Evolutionary conservation across 2,888 invertebrate species (phyloP).

Genomic region (Crepidodera aurea): DNA sequence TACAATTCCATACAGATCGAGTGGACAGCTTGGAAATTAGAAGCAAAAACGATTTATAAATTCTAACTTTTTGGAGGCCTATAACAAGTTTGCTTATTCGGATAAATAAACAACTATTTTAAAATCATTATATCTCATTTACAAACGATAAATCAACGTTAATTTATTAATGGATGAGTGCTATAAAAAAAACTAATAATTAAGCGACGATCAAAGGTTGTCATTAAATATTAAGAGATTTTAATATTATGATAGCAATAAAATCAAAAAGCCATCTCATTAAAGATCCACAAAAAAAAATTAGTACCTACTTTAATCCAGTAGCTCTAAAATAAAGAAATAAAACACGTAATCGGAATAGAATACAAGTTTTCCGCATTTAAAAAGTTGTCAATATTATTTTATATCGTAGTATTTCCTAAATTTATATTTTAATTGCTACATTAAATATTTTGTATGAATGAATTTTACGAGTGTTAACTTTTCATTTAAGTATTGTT

Average conservation of each 20-base stretch:
- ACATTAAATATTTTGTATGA: constrained; percentile 27
- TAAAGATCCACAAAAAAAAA: constrained; percentile 2
- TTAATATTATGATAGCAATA: constrained; percentile 24
- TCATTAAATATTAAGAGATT: constrained; percentile 18
- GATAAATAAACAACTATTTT: no score
- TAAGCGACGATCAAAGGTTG: background rate
- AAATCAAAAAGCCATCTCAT: constrained; percentile 12
- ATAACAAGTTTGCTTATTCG: no score
- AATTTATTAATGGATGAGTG: background rate
- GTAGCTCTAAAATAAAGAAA: constrained; percentile 18
- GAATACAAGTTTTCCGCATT: constrained; percentile 1
- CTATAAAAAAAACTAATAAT: background rate
- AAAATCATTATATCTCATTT: no score
- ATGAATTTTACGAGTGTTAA: constrained; percentile 30
- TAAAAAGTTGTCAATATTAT: constrained; percentile 1
- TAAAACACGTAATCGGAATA: constrained; percentile 2
- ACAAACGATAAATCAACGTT: constrained; percentile 9
- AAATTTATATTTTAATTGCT: constrained; percentile 20
- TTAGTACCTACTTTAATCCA: background rate
- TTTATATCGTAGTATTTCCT: background rate
- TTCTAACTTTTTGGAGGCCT: no score
- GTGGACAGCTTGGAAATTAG: no score
- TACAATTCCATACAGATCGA: no score
- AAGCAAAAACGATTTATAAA: no score
- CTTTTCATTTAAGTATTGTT: no score